Evolutionary conservation across 2,113 vertebrate species (phyloP).

Genomic region (Leucopsar rothschildi): DNA sequence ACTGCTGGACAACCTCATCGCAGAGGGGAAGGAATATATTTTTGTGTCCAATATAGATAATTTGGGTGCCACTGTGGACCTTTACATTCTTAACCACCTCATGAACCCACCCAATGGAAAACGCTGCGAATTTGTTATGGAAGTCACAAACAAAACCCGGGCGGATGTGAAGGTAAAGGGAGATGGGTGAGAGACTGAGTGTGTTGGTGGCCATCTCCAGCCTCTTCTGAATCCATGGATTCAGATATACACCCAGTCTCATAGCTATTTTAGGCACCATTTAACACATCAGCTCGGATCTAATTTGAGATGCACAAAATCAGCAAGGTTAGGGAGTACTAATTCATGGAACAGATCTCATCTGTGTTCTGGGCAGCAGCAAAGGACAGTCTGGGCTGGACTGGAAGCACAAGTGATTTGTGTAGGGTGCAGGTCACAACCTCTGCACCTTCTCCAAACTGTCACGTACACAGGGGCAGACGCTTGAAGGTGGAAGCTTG

Average conservation of each 20-base stretch:
- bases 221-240: neutral
- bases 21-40: slow-evolving; percentile 93
- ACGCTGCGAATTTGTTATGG: slow-evolving; percentile 97
- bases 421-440: neutral
- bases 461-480: neutral
- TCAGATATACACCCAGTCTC: neutral
- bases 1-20: slow-evolving; percentile 85
- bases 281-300: slow-evolving; percentile 7
- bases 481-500: neutral
- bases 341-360: neutral
- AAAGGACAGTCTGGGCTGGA: neutral
- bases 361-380: neutral
- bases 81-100: slow-evolving; percentile 93
- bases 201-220: neutral
- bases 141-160: slow-evolving; percentile 96
- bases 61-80: slow-evolving; percentile 95
- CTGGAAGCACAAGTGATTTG: rapidly evolving
- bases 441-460: neutral
- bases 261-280: neutral
- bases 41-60: slow-evolving; percentile 99
- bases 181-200: neutral
- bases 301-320: slow-evolving; percentile 21
- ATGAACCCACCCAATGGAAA: slow-evolving; percentile 88
- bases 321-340: neutral
- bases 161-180: slow-evolving; percentile 92